phyloP scores from a whole-genome alignment of 2,113 vertebrate species.

The Electrona antarctica region DNA sequence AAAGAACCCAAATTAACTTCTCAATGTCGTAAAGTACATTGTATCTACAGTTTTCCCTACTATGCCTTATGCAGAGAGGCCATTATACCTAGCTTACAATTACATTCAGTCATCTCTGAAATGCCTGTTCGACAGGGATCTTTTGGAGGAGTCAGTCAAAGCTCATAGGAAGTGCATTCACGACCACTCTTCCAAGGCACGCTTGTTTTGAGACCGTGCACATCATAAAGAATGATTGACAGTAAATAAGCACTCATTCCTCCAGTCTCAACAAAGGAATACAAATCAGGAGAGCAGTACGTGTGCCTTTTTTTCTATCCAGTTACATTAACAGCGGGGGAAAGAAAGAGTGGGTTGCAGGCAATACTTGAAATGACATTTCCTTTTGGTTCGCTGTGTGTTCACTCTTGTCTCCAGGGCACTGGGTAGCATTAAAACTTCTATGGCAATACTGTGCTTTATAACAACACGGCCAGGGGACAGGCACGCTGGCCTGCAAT shows the following conservation, averaged over 20 bases:
- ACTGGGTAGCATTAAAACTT: slow-evolving; percentile 53
- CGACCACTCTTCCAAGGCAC: slow-evolving; percentile 21
- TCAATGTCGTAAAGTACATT: not conserved
- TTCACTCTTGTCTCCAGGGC: slow-evolving; percentile 67
- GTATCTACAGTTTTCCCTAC: slow-evolving; percentile 10
- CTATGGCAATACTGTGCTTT: slow-evolving; percentile 62
- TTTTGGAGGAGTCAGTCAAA: slow-evolving; percentile 55
- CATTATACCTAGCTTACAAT: slow-evolving; percentile 31
- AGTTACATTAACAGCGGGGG: slow-evolving; percentile 36
- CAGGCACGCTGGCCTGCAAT: slow-evolving; percentile 28
- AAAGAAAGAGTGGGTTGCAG: slow-evolving; percentile 36
- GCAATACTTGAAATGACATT: slow-evolving; percentile 64
- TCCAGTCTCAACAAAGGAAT: slow-evolving; percentile 19
- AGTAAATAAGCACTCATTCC: slow-evolving; percentile 40
- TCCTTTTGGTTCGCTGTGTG: slow-evolving; percentile 49
- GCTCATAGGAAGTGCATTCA: slow-evolving; percentile 32
- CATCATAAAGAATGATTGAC: slow-evolving; percentile 56
- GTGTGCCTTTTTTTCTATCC: slow-evolving; percentile 18
- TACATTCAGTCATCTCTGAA: slow-evolving; percentile 27
- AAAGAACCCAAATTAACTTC: slow-evolving; percentile 9
- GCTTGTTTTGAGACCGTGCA: slow-evolving; percentile 37
- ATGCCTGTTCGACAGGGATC: slow-evolving; percentile 14
- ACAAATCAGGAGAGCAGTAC: slow-evolving; percentile 3
- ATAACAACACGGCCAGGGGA: slow-evolving; percentile 57
- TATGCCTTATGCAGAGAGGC: slow-evolving; percentile 14